Evolutionary conservation across 2,797 vertebrate species (phyloP).

Genomic region (Eulemur mongoz): DNA sequence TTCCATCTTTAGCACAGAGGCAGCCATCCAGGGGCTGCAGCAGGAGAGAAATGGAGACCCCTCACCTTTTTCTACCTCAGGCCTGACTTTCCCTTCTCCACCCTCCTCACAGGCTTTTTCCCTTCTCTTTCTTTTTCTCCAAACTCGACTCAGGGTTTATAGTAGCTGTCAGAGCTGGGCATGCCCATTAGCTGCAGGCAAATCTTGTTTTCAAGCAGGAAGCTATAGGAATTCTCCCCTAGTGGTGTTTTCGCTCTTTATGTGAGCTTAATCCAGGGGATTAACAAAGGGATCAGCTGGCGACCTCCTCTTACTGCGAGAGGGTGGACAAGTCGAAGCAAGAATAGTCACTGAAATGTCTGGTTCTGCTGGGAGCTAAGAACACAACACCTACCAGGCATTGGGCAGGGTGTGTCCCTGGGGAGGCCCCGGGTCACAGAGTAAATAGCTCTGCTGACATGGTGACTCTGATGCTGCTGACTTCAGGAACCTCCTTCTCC

Average conservation of each 20-base stretch:
- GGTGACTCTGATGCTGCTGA: not conserved
- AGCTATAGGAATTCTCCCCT: slow-evolving; percentile 69
- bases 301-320: slow-evolving; percentile 63
- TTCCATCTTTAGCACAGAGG: not conserved
- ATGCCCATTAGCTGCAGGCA: slow-evolving; percentile 67
- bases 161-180: slow-evolving; percentile 38
- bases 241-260: slow-evolving; percentile 70
- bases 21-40: not conserved
- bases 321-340: slow-evolving; percentile 74
- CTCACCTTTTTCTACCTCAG: not conserved
- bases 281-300: slow-evolving; percentile 74
- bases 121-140: not conserved
- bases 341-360: slow-evolving; percentile 57
- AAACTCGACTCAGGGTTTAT: slow-evolving; percentile 2
- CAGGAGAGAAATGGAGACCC: not conserved
- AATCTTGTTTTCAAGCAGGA: slow-evolving; percentile 73
- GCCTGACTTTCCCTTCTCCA: not conserved
- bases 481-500: not conserved
- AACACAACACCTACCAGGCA: not conserved
- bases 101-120: not conserved
- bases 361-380: slow-evolving; percentile 49
- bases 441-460: slow-evolving; percentile 20
- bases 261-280: slow-evolving; percentile 69
- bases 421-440: not conserved
- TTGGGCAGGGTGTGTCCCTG: slow-evolving; percentile 11